A percentile compares a stretch with the other conserved stretches of the same genome.
phyloP scores from a whole-genome alignment of 1,140 invertebrate genomes.

The Trichogramma pretiosum region DNA sequence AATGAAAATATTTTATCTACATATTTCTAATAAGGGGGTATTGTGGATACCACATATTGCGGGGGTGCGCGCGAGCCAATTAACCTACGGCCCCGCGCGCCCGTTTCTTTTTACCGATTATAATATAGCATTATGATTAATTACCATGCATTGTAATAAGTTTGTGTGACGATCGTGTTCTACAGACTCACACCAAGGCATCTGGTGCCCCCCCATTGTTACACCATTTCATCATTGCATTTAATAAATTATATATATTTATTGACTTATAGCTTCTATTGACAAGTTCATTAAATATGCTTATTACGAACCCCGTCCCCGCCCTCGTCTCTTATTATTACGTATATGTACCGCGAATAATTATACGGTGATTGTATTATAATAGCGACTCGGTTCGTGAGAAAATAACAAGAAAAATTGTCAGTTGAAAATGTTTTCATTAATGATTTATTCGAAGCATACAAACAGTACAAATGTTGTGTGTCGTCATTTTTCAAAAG shows the following conservation, averaged over 20 bases:
- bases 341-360: background rate
- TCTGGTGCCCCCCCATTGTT: slow-evolving; percentile 43
- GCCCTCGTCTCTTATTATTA: too few relatives aligned
- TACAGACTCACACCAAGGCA: too few relatives aligned
- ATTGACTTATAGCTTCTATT: slow-evolving; percentile 33
- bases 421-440: slow-evolving; percentile 28
- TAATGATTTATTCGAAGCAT: slow-evolving; percentile 47
- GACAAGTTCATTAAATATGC: background rate
- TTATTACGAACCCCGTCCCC: too few relatives aligned
- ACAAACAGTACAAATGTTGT: slow-evolving; percentile 46
- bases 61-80: slow-evolving; percentile 27
- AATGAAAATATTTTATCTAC: slow-evolving; percentile 48
- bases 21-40: slow-evolving; percentile 42
- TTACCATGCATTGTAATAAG: background rate
- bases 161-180: too few relatives aligned
- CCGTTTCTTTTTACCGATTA: slow-evolving; percentile 16
- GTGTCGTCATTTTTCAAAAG: slow-evolving; percentile 29
- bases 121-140: slow-evolving; percentile 10
- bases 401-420: slow-evolving; percentile 8
- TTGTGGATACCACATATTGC: slow-evolving; percentile 16
- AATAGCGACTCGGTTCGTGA: too few relatives aligned
- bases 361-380: background rate
- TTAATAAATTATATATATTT: slow-evolving; percentile 50
- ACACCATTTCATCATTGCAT: slow-evolving; percentile 49
- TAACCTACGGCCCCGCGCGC: slow-evolving; percentile 32